Evolutionary conservation across 2,797 vertebrate species (phyloP), one percentile per base, ranked within the genome.

Genomic region (Myripristis murdjan): DNA sequence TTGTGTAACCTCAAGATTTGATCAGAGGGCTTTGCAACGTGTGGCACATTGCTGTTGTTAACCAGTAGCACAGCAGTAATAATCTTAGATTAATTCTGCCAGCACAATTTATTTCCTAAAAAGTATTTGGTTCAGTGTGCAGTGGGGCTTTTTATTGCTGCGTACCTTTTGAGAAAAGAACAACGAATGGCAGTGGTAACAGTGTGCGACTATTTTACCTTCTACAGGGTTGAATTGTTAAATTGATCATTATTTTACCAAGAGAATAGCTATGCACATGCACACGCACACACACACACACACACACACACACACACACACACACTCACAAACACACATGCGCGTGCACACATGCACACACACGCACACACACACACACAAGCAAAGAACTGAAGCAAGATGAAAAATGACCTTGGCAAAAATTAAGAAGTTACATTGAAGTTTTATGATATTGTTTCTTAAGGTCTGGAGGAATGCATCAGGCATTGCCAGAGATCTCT

Each of bases 391-490:
- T 81, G 53, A 85, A 78, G 78, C 73, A 37, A 70, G 51, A 89
- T 93, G 85, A 93, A 90, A 90, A 94, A 93, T 91, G 69, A 85
- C 77, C 71, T 44, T 48, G 63, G 84, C 87, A 67, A 86, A 92
- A 92, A 91, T 93, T 80, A 93, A 90, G 90, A 82, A 69, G 82
- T 86, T 88, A 72, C 87, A 68, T 83, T 90, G 88, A 86, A 84
- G 83, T 91, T 91, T 91, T 93, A 88, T 87, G 77, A 88, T 89
- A 84, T 90, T 93, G 84, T 91, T 92, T 89, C 90, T 85, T 86
- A 57, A 74, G 89, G 87, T 91, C 86, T 89, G 53, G 87, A 85
- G 82, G 86, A 91, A 89, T 92, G 83, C 83, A 79, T 90, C 84
- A 86, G 87, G 85, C 81, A 72, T 93, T 87, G 87, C 87, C 86